These are phyloP conservation scores for Oceanites oceanicus DNA, from an alignment of 2,113 vertebrate genomes.

Conservation along the genomic window DNA sequence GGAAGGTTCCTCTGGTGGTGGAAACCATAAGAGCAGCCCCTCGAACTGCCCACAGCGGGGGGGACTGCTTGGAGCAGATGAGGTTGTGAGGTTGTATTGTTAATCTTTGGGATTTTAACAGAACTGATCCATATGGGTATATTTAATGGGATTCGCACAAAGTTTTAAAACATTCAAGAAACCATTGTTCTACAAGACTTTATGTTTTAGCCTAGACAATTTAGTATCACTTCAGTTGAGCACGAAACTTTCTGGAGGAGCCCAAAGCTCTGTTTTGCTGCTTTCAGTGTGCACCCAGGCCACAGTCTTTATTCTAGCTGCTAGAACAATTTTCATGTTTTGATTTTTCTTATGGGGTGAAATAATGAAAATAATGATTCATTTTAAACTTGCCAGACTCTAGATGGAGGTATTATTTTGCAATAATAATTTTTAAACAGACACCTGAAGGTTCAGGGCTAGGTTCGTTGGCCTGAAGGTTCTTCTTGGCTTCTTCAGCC, in stretches of 20 bases:
- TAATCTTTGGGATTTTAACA: neutral
- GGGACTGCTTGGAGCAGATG: neutral
- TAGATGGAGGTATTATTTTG: neutral
- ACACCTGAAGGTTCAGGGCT: neutral
- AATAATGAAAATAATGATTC: neutral
- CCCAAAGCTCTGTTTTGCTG: neutral
- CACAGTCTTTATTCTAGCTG: neutral
- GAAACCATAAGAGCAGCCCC: neutral
- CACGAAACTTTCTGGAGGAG: neutral
- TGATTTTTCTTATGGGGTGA: neutral
- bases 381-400: neutral
- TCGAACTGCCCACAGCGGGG: neutral
- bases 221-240: neutral
- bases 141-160: neutral
- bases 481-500: neutral
- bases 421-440: neutral
- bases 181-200: rapidly evolving
- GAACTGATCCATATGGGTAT: neutral
- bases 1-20: neutral
- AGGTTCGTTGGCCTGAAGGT: neutral
- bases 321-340: neutral
- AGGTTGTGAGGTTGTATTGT: neutral
- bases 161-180: neutral
- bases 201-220: neutral
- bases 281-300: neutral